Base-by-base conservation (phyloP, 2,113 vertebrate genomes). In the Onychostoma macrolepis region DNA sequence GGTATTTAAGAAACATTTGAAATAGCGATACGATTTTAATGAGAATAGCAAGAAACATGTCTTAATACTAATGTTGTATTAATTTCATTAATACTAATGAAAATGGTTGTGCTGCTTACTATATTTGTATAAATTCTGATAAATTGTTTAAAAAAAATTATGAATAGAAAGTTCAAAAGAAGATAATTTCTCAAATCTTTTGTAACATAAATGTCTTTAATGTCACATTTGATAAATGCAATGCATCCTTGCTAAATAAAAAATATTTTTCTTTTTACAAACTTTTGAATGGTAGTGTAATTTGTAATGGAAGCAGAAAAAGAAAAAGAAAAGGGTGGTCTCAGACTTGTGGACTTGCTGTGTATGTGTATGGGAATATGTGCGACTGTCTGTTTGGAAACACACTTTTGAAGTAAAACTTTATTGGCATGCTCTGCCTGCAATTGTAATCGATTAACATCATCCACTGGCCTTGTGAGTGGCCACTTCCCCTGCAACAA, bases 361-460 rank as follows among this genome's bases (percentile, higher is more conserved):
- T 48, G 12, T 13, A 45, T 36, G 21, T 19, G 28, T 19, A 71
- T n/a, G n/a, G n/a, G n/a, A n/a, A n/a, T 19, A 71, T 71, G 69
- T 38, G 33, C 8, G 3, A 38, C 17, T 72, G 4, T 7, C 9
- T 50, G 36, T 58, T 45, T 74, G n/a, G n/a, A 19, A 36, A 65
- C 61, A 79, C 38, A 17, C 48, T 80, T 30, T 24, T 41, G 72
- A 78, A 45, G 58, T 58, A 67, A 30, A 86, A 79, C 10, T 36
- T 86, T 21, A 75, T 45, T 24, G 19, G 24, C 38, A 48, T n/a
- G 13, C n/a, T 50, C 53, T 21, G 24, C 7, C 50, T 38, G 67
- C 69, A 67, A 74, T 85, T 86, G 10, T n/a, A 84, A 45, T 87
- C 1, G 61, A 77, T 86, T 86, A 75, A 50, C 56, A 81, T 80